Evolutionary conservation across 2,888 invertebrate genomes (phyloP), one percentile per base, ranked within the genome.

Genomic region (Emesis russula): DNA sequence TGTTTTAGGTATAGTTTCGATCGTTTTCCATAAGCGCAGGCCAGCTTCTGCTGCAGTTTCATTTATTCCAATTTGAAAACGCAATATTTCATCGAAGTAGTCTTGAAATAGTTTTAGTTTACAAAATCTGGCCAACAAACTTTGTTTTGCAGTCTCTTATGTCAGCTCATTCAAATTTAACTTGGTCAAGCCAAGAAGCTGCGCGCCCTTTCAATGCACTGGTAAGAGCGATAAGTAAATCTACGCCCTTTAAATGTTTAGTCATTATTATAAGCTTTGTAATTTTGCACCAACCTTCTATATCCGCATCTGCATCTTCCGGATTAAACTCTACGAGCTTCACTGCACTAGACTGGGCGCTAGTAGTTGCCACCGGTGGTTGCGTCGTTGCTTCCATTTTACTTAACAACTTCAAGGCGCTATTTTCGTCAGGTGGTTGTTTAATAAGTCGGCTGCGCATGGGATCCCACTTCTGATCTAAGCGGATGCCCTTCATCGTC

Each of bases 91-190:
- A 31, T 95, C 92, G 44, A 95, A 95, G 58, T 94, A 86, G 36
- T 95, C 93, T 83, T 95, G 94, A 7, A 74, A 25, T 9, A 91
- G 63, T 81, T 88, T 93, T 0, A 93, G 94, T 63, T 88, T 93
- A 0, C 81, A 36, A 81, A 95, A 95, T 76, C 83, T 95, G 5
- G 95, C 92, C 1, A 94, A 38, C 3, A 95, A 75, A 13, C 53
- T 68, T 66, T 95, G 85, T 58, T 94, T 94, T 2, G 94, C 86
- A 9, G 5, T 7, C 9, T 6, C 2, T 94, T 94, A 95, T 53
- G 85, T 68, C 7, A 95, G 6, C 38, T 94, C 33, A 36, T 85
- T 31, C 0, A 86, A 25, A 11, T 87, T 82, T 38, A 95, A 6
- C 68, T 92, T 90, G n/a, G 93, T 93, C 0, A 95, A 18, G 31